Evolutionary conservation across 2,888 invertebrate genomes (phyloP).

Genomic region (Fragum whitleyi): DNA sequence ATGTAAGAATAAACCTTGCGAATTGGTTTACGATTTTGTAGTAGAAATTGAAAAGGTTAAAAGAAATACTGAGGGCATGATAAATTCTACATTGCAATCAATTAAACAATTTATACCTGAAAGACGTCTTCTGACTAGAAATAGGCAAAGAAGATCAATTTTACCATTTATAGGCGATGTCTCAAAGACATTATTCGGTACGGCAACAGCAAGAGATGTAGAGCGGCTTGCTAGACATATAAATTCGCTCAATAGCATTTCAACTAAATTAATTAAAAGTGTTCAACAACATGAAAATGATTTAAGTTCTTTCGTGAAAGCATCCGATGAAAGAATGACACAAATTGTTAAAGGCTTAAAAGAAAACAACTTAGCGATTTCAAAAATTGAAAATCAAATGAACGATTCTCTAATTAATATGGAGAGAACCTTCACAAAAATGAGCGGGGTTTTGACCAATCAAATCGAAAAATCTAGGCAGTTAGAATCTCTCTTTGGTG

Average conservation of each 20-base stretch:
- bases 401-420: constrained; percentile 25
- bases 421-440: constrained; percentile 19
- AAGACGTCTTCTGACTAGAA: neutral
- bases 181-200: constrained; percentile 27
- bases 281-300: constrained; percentile 28
- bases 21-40: no score
- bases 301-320: constrained; percentile 24
- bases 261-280: constrained; percentile 3
- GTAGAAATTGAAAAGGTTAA: neutral
- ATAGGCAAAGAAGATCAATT: neutral
- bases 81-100: neutral
- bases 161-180: no score
- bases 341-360: constrained; percentile 24
- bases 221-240: constrained; percentile 29
- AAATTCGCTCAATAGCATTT: constrained; percentile 16
- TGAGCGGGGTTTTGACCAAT: constrained; percentile 19
- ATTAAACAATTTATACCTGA: constrained; percentile 2
- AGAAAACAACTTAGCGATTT: constrained; percentile 37
- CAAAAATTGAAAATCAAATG: constrained; percentile 26
- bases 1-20: neutral
- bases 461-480: no score
- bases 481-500: no score
- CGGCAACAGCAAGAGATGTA: constrained; percentile 37
- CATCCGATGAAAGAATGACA: constrained; percentile 22
- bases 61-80: neutral